Percentiles rank a stretch among this genome's conserved stretches.
phyloP scores from a whole-genome alignment of 2,888 invertebrate species.

The Thymelicus lineola region DNA sequence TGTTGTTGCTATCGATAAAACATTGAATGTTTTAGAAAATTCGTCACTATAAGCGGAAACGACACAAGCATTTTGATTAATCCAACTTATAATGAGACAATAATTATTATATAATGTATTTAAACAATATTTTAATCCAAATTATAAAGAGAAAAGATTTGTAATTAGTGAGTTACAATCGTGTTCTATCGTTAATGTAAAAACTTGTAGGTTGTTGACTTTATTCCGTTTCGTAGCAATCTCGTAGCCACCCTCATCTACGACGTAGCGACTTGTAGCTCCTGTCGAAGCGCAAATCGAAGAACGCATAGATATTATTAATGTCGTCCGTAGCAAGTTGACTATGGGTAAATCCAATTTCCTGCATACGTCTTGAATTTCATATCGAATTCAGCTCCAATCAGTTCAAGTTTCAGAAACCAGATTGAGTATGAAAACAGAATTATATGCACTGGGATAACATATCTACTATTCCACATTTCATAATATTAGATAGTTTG shows the following conservation, averaged over 20 bases:
- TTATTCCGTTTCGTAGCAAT: neutral
- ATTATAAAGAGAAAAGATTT: too few relatives aligned
- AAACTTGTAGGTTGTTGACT: too few relatives aligned
- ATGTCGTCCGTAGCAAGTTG: neutral
- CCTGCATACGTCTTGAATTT: slow-evolving; percentile 1
- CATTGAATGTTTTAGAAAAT: too few relatives aligned
- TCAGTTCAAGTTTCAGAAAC: neutral
- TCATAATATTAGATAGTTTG: too few relatives aligned
- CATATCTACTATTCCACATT: neutral
- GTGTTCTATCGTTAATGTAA: too few relatives aligned
- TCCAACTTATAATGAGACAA: too few relatives aligned
- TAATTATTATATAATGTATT: too few relatives aligned
- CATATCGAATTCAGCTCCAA: slow-evolving; percentile 1
- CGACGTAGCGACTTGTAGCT: neutral
- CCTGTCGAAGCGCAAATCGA: neutral
- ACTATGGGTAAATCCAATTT: slow-evolving; percentile 9
- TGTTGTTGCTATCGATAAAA: too few relatives aligned
- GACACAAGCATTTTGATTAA: too few relatives aligned
- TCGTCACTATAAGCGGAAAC: too few relatives aligned
- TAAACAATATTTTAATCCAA: too few relatives aligned
- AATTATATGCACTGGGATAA: neutral
- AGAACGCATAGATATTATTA: neutral
- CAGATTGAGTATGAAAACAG: neutral
- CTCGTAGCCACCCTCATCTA: neutral
- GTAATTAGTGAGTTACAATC: too few relatives aligned